Percentiles rank a stretch among this genome's conserved stretches.
phyloP scores from a whole-genome alignment of 2,888 invertebrate species.

The Drosophila merina region DNA sequence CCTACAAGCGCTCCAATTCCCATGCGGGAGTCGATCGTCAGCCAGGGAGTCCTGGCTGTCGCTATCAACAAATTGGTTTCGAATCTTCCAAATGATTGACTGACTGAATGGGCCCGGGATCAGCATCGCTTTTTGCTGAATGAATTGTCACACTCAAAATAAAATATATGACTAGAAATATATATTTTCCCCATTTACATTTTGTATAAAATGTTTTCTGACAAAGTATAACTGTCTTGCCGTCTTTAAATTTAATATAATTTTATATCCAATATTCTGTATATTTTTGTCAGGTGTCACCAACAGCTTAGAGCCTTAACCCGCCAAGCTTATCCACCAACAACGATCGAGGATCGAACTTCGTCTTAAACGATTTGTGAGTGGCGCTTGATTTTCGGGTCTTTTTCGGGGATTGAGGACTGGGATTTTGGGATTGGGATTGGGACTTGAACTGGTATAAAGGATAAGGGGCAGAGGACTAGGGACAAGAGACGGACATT shows the following conservation, averaged over 20 bases:
- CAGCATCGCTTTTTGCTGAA: constrained; percentile 51
- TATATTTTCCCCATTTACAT: neutral
- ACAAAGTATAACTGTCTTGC: no score
- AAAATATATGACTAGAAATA: neutral
- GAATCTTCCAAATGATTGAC: constrained; percentile 74
- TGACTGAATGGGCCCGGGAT: constrained; percentile 40
- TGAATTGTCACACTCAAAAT: constrained; percentile 51
- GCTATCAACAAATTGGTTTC: constrained; percentile 78
- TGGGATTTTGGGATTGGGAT: constrained; percentile 8
- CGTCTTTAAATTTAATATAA: no score
- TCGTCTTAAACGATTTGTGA: constrained; percentile 73
- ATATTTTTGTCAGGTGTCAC: constrained; percentile 9
- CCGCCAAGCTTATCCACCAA: constrained; percentile 62
- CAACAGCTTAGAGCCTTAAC: constrained; percentile 41
- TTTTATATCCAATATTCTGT: no score
- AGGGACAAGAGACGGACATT: constrained; percentile 13
- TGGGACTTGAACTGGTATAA: constrained; percentile 3
- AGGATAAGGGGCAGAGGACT: neutral
- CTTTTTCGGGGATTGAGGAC: constrained; percentile 9
- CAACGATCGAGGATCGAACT: constrained; percentile 72
- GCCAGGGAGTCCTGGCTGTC: constrained; percentile 40
- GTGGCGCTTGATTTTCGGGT: constrained; percentile 53
- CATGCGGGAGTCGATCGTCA: constrained; percentile 67
- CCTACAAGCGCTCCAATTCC: constrained; percentile 57
- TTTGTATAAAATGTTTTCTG: no score